Evolutionary conservation across 2,888 invertebrate species (phyloP), one percentile per base, ranked within the genome.

Genomic region (Ditula angustiorana): DNA sequence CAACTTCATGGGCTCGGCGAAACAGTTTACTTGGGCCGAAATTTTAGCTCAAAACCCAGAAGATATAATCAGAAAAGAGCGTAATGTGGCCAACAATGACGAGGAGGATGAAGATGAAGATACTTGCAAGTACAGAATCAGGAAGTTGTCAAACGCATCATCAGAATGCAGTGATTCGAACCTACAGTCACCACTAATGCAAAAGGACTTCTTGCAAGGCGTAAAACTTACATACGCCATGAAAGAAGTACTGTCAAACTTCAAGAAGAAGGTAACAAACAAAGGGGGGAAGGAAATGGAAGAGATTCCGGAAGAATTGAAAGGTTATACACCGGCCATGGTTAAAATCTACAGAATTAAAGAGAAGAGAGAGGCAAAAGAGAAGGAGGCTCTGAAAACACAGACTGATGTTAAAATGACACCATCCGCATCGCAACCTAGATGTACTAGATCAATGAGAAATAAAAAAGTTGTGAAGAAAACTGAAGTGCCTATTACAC

Each of bases 141-240:
- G 93, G 49, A 92, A 90, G 70, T 71, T 92, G 2, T 92, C 93
- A 0, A 80, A 85, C 60, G 82, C 89, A n/a, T 85, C 86, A 0
- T 87, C 89, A 2, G 90, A 90, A 30, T 81, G 77, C 64, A 71
- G 65, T 66, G 90, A 87, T 72, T 86, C 79, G 28, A 86, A 79
- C 74, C 75, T 78, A 10, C 87, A 84, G 56, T 87, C 88, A 1
- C 90, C 85, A 0, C 71, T 88, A 26, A 76, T 87, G 69, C 92
- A 87, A 71, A 90, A 83, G 81, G 93, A 86, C 79, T 94, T 85
- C 72, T 80, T 95, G 55, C 80, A 86, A 56, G 80, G 81, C n/a
- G 71, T 93, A 61, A 95, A 94, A 74, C 96, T 96, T 0, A 96
- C 96, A 0, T 94, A 95, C 50, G 96, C 96, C 0, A 96, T 96